A percentile compares a stretch with the other conserved stretches of the same genome.
Conservation (phyloP, 2,797 vertebrate genomes). For the Hozukius guyotensis region DNA sequence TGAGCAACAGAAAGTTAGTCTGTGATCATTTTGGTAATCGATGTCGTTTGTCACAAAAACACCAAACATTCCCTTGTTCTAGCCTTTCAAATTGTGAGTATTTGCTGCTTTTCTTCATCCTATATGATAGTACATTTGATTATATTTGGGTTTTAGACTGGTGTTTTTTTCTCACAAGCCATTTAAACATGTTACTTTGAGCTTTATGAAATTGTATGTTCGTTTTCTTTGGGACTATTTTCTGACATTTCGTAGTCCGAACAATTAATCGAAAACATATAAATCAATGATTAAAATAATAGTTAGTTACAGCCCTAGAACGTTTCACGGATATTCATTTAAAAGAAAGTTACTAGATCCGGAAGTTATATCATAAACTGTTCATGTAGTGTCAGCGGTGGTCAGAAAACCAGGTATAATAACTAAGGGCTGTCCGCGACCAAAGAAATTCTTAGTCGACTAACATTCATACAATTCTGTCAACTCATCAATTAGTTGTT, state of each 20-base stretch:
- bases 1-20: too few relatives aligned
- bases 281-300: not conserved
- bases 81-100: not conserved
- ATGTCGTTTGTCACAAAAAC: not conserved
- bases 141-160: not conserved
- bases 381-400: not conserved
- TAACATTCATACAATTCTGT: too few relatives aligned
- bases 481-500: too few relatives aligned
- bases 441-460: too few relatives aligned
- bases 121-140: not conserved
- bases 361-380: not conserved
- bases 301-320: not conserved
- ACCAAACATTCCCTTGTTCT: not conserved
- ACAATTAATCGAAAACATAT: not conserved
- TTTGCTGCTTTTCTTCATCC: not conserved
- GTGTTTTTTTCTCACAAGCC: not conserved
- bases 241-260: not conserved
- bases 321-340: not conserved
- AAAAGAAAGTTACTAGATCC: not conserved
- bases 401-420: not conserved
- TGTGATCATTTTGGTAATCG: not conserved
- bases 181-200: not conserved
- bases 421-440: too few relatives aligned
- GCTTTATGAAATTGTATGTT: too few relatives aligned
- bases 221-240: not conserved